These are phyloP conservation scores for Nymphalis c-album DNA, from an alignment of 2,888 invertebrate species.

Conservation along the genomic window DNA sequence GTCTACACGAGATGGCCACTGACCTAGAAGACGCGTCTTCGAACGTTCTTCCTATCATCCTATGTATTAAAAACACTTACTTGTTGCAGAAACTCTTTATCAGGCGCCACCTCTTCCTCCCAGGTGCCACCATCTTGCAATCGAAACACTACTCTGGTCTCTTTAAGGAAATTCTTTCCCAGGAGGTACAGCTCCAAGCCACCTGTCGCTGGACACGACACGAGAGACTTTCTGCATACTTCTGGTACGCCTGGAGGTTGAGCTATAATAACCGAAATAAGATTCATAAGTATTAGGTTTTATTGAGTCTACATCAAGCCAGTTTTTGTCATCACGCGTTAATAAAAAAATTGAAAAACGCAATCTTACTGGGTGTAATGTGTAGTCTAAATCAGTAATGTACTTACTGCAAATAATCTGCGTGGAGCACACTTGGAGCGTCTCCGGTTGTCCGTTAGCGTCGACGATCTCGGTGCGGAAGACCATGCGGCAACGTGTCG, in stretches of 20 bases:
- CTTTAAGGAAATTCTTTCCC: slow-evolving; percentile 95
- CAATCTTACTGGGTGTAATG: too few species aligned
- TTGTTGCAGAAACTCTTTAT: slow-evolving; percentile 94
- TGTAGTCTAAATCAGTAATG: too few species aligned
- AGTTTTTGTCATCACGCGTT: too few species aligned
- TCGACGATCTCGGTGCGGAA: slow-evolving; percentile 92
- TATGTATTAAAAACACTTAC: slow-evolving; percentile 59
- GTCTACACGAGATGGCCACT: too few species aligned
- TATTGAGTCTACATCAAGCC: too few species aligned
- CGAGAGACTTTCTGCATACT: slow-evolving; percentile 93
- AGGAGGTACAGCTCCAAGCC: slow-evolving; percentile 93
- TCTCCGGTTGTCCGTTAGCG: slow-evolving; percentile 89
- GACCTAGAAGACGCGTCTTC: too few species aligned
- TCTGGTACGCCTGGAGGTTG: slow-evolving; percentile 96
- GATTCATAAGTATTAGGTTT: neutral
- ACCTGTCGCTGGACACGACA: slow-evolving; percentile 89
- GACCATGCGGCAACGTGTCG: slow-evolving; percentile 96
- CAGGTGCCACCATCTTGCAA: slow-evolving; percentile 80
- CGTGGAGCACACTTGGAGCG: slow-evolving; percentile 93
- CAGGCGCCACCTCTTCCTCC: slow-evolving; percentile 93
- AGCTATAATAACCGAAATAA: slow-evolving; percentile 75
- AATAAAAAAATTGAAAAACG: too few species aligned
- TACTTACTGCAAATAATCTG: slow-evolving; percentile 96
- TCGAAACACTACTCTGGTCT: slow-evolving; percentile 91
- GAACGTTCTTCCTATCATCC: too few species aligned